Evolutionary conservation across 2,797 vertebrate genomes (phyloP).

Genomic region (Hirundo rustica): DNA sequence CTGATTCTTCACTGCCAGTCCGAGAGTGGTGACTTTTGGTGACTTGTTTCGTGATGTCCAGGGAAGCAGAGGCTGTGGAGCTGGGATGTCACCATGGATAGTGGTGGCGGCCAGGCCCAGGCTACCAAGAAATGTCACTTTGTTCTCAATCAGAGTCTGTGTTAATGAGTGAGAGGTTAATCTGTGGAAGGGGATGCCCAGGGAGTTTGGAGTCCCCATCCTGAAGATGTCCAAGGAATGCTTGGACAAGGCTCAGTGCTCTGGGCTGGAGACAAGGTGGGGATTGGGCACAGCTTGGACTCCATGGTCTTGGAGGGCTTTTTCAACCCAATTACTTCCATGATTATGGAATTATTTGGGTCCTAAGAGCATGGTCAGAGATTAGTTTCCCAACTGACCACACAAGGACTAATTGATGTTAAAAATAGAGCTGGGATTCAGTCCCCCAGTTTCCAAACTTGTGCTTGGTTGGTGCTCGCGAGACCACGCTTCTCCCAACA

Average conservation of each 20-base stretch:
- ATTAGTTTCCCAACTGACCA: background rate
- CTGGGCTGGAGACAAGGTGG: no score
- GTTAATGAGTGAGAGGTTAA: background rate
- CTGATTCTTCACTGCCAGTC: background rate
- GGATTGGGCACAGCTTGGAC: background rate
- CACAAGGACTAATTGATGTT: background rate
- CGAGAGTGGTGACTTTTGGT: background rate
- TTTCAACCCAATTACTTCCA: background rate
- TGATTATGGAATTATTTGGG: no score
- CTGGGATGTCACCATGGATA: background rate
- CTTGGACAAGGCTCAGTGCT: background rate
- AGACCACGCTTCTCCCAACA: fast-evolving
- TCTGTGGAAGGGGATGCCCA: background rate
- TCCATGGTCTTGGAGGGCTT: background rate
- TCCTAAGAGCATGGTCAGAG: background rate
- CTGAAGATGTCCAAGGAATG: background rate
- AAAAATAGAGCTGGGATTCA: background rate
- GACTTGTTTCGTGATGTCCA: fast-evolving
- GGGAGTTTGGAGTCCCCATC: background rate
- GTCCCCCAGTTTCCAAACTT: background rate
- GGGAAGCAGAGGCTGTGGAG: background rate
- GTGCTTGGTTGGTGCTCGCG: background rate
- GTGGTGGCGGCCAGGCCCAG: no score
- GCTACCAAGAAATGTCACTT: background rate
- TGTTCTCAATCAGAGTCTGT: fast-evolving